These are phyloP conservation scores for Calameuta filiformis DNA, from an alignment of 2,888 invertebrate genomes.

Conservation along the genomic window DNA sequence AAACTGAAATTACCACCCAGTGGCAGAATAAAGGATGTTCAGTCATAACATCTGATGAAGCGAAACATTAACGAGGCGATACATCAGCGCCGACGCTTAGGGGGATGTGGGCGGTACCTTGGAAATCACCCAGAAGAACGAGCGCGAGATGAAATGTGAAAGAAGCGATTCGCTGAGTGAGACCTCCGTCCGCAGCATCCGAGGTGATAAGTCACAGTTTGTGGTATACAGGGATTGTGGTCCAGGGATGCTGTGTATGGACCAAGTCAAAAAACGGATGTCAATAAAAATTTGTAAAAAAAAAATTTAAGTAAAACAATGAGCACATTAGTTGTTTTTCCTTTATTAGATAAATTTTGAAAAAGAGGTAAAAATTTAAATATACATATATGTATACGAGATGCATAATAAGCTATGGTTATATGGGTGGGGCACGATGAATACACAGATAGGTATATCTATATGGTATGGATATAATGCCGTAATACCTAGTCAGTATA, in stretches of 20 bases:
- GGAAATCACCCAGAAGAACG: slow-evolving; percentile 53
- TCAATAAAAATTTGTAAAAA: not conserved
- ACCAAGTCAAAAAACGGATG: not conserved
- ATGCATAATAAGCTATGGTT: too few relatives aligned
- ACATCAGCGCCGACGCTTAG: slow-evolving; percentile 22
- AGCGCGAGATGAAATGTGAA: slow-evolving; percentile 49
- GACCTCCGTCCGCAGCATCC: slow-evolving; percentile 2
- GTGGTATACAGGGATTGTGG: not conserved
- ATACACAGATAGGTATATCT: not conserved
- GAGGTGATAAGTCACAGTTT: slow-evolving; percentile 1
- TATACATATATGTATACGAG: too few relatives aligned
- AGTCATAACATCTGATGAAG: slow-evolving; percentile 62
- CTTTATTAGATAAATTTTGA: too few relatives aligned
- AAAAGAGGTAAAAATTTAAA: not conserved
- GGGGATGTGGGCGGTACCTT: slow-evolving; percentile 49
- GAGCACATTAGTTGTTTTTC: not conserved
- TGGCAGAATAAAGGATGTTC: slow-evolving; percentile 58
- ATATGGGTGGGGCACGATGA: not conserved
- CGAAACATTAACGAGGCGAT: slow-evolving; percentile 23
- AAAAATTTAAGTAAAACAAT: not conserved
- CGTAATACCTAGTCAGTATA: not conserved
- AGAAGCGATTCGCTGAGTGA: slow-evolving; percentile 47
- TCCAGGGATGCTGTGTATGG: not conserved
- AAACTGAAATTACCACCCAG: slow-evolving; percentile 60
- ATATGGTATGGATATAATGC: not conserved